Percentiles rank a stretch among this genome's conserved stretches.
phyloP scores from a whole-genome alignment of 2,888 invertebrate species.

The Pasiphila rectangulata region DNA sequence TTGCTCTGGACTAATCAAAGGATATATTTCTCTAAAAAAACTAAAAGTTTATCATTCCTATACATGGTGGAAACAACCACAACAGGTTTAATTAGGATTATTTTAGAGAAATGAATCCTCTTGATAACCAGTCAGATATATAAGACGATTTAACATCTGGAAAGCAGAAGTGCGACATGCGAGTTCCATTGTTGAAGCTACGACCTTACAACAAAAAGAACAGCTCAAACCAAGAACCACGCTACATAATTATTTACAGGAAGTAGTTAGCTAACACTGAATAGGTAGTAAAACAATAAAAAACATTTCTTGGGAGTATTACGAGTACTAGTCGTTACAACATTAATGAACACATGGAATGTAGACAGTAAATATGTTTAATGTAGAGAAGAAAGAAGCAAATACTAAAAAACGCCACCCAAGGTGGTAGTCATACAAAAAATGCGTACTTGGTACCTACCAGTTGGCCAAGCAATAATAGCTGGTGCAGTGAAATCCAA shows the following conservation, averaged over 20 bases:
- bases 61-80: too few species aligned
- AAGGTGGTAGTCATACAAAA: constrained; percentile 69
- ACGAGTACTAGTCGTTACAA: too few species aligned
- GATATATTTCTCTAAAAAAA: not conserved
- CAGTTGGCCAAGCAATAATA: constrained; percentile 26
- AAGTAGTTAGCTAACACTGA: constrained; percentile 14
- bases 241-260: constrained; percentile 22
- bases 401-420: constrained; percentile 54
- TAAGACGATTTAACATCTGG: not conserved
- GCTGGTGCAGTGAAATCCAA: constrained; percentile 33
- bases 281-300: constrained; percentile 1
- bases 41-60: not conserved
- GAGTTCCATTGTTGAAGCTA: not conserved
- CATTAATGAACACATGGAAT: too few species aligned
- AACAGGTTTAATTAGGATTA: too few species aligned
- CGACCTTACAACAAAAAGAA: constrained; percentile 1
- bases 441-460: constrained; percentile 56
- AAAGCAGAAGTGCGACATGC: not conserved
- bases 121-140: not conserved
- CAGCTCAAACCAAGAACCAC: constrained; percentile 16
- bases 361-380: too few species aligned
- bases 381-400: constrained; percentile 33
- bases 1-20: too few species aligned
- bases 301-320: not conserved
- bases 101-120: not conserved